Conservation (phyloP, 2,797 vertebrate species). For the Buphagus erythrorhynchus region DNA sequence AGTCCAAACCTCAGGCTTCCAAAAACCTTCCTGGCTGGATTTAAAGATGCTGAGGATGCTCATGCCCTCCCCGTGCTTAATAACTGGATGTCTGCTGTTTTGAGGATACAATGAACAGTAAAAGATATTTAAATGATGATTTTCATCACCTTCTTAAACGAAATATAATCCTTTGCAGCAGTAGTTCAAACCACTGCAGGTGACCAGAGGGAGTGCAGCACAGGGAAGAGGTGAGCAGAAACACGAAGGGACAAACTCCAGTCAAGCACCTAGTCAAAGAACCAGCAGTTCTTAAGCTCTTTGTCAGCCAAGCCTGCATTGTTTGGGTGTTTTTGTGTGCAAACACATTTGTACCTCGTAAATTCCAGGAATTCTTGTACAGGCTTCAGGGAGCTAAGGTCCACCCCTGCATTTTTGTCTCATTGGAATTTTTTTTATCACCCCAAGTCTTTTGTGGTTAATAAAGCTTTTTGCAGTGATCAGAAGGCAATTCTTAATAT, state of each 20-base stretch:
- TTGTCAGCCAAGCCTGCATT: neutral
- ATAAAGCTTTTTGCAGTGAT: neutral
- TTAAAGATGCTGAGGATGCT: neutral
- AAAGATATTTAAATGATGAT: neutral
- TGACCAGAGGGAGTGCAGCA: neutral
- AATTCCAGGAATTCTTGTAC: neutral
- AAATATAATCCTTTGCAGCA: neutral
- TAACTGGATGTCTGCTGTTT: neutral
- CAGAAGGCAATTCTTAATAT: neutral
- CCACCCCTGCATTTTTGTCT: neutral
- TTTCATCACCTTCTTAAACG: neutral
- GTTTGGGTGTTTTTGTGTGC: neutral
- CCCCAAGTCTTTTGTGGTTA: neutral
- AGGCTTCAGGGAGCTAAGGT: neutral
- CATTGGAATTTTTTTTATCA: neutral
- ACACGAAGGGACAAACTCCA: neutral
- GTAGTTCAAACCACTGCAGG: neutral
- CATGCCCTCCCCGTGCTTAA: rapidly evolving
- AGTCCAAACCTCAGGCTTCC: neutral
- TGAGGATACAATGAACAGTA: neutral
- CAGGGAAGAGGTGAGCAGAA: neutral
- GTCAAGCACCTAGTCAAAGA: neutral
- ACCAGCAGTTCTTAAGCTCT: neutral
- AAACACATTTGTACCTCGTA: neutral
- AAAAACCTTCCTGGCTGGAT: neutral